Conservation (phyloP, 2,113 vertebrate genomes). For the Pandion haliaetus region DNA sequence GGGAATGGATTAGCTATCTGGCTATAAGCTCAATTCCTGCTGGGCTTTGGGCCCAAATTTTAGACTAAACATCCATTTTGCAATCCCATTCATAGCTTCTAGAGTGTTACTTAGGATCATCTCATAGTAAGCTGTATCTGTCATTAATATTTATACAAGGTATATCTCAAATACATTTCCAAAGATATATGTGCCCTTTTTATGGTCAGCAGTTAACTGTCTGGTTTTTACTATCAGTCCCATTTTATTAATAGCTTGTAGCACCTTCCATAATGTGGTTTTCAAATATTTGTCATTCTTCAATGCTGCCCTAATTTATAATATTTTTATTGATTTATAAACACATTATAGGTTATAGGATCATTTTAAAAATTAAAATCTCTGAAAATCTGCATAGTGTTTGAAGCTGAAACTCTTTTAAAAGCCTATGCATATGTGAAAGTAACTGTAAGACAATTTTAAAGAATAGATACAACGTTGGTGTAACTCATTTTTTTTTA, state of each 20-base stretch:
- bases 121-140: not conserved
- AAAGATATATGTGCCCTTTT: not conserved
- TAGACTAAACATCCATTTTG: not conserved
- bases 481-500: not conserved
- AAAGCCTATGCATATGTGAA: not conserved
- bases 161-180: not conserved
- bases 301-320: not conserved
- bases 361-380: not conserved
- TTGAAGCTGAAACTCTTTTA: not conserved
- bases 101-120: not conserved
- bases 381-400: not conserved
- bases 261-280: not conserved
- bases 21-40: not conserved
- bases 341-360: not conserved
- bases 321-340: not conserved
- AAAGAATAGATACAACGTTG: not conserved
- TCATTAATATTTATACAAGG: not conserved
- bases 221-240: not conserved
- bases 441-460: not conserved
- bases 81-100: not conserved
- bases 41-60: not conserved
- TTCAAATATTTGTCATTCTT: not conserved
- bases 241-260: not conserved
- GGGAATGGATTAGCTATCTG: not conserved
- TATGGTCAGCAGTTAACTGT: not conserved